Evolutionary conservation across 1,140 invertebrate genomes (phyloP).

Genomic region (Caerostris extrusa): DNA sequence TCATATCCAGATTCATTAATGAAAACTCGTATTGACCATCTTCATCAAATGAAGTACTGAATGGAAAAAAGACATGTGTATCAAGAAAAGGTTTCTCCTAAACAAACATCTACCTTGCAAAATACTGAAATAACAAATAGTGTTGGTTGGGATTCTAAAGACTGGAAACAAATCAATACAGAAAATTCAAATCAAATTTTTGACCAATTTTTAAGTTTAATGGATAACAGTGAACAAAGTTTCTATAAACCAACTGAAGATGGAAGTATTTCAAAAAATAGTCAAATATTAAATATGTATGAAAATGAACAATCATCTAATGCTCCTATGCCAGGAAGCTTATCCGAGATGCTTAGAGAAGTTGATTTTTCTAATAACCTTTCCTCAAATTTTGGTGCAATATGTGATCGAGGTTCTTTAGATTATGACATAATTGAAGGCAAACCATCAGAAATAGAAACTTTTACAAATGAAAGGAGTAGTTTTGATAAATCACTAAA

Average conservation of each 20-base stretch:
- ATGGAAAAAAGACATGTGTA: not conserved
- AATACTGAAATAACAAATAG: not conserved
- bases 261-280: not conserved
- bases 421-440: not conserved
- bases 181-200: not conserved
- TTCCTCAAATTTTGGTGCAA: not conserved
- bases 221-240: not conserved
- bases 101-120: not conserved
- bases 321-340: not conserved
- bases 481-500: not conserved
- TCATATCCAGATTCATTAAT: not conserved
- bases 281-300: not conserved
- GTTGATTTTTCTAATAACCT: conserved; percentile 1
- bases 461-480: not conserved
- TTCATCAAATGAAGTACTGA: not conserved
- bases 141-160: not conserved
- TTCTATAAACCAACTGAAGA: not conserved
- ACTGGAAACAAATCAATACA: not conserved
- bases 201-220: conserved; percentile 8
- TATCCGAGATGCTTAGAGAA: not conserved
- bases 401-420: not conserved
- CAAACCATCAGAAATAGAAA: not conserved
- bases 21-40: not conserved
- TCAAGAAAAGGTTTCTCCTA: not conserved
- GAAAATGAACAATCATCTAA: not conserved